Conservation (phyloP, 2,113 vertebrate genomes). For the Motacilla tschutschensis region DNA sequence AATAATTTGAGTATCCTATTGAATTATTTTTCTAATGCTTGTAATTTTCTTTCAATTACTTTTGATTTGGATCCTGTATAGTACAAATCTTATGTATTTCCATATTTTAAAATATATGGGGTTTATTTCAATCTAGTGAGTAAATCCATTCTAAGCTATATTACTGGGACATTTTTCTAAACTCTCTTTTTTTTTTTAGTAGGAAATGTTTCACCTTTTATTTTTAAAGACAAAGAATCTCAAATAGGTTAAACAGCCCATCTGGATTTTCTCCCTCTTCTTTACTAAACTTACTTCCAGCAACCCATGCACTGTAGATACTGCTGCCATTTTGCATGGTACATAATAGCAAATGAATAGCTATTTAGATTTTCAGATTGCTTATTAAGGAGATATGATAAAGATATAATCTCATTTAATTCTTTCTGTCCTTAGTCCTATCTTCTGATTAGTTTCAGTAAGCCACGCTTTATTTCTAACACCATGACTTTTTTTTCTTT, state of each 20-base stretch:
- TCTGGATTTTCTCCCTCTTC: background rate
- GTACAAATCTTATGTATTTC: background rate
- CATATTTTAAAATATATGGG: background rate
- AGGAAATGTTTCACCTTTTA: background rate
- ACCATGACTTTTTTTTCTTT: background rate
- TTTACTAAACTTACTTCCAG: background rate
- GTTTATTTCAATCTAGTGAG: background rate
- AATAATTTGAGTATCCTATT: background rate
- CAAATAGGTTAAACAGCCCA: background rate
- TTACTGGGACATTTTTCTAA: background rate
- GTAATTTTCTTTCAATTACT: background rate
- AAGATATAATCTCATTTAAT: constrained; percentile 54
- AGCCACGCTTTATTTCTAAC: background rate
- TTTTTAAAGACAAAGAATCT: background rate
- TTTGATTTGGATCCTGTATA: background rate
- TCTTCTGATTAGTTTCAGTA: constrained; percentile 49
- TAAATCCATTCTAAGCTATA: background rate
- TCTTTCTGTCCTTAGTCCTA: constrained; percentile 25
- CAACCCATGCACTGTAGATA: background rate
- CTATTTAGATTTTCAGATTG: constrained; percentile 51
- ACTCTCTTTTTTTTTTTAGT: background rate
- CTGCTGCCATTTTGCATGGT: constrained; percentile 14
- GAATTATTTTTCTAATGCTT: background rate
- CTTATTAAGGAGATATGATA: constrained; percentile 45
- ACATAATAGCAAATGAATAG: constrained; percentile 34